Percentiles rank a stretch among this genome's conserved stretches.
Evolutionary conservation across 2,113 vertebrate species (phyloP).

Genomic region (Australoheros scitulus): DNA sequence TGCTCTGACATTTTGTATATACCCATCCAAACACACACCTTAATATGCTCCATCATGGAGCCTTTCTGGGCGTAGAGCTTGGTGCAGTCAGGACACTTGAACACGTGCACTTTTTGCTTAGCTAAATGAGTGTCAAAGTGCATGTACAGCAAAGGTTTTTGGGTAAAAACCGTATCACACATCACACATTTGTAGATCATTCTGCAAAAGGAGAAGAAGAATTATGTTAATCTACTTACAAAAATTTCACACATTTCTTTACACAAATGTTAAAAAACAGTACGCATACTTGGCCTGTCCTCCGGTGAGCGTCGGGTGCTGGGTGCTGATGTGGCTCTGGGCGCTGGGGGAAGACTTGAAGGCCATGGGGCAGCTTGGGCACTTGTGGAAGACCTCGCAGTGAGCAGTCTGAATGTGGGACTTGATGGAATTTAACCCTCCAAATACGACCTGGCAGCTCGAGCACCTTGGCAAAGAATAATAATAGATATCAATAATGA

Average conservation of each 20-base stretch:
- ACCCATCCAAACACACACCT: conserved; percentile 77
- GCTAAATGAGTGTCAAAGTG: conserved; percentile 94
- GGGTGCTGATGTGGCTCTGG: conserved; percentile 90
- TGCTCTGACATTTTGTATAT: background rate
- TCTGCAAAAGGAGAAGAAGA: conserved; percentile 69
- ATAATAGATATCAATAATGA: background rate
- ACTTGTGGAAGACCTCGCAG: conserved; percentile 98
- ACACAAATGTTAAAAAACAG: rapidly evolving
- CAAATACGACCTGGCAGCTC: conserved; percentile 95
- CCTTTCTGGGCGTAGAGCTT: conserved; percentile 95
- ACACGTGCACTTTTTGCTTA: conserved; percentile 95
- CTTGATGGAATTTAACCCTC: conserved; percentile 94
- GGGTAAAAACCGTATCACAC: conserved; percentile 97
- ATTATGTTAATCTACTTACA: background rate
- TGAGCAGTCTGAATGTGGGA: conserved; percentile 96
- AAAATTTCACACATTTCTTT: background rate
- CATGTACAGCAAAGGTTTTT: conserved; percentile 92
- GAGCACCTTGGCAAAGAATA: conserved; percentile 83
- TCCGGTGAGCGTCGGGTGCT: conserved; percentile 89
- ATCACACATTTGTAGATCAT: conserved; percentile 98
- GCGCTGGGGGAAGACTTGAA: conserved; percentile 94
- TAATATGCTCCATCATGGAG: conserved; percentile 95
- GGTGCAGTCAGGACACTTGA: conserved; percentile 95
- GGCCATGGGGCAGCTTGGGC: conserved; percentile 97
- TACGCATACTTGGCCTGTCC: conserved; percentile 88